A percentile compares a stretch with the other conserved stretches of the same genome.
These are phyloP conservation scores for Chionis minor DNA, from an alignment of 2,113 vertebrate species.

Conservation along the genomic window DNA sequence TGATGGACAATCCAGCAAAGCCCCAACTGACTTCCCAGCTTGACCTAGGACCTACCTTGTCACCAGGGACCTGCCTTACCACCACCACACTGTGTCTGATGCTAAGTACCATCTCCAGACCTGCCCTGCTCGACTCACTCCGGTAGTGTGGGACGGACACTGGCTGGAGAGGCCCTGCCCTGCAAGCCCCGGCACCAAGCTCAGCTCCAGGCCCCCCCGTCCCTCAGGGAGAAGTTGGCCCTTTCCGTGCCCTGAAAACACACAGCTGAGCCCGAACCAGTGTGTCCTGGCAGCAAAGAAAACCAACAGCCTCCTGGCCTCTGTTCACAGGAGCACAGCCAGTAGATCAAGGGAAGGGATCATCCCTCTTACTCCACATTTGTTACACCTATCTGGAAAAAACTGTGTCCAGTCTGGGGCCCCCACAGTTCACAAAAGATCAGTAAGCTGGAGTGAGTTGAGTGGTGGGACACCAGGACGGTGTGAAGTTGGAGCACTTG, in stretches of 20 bases:
- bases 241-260: neutral
- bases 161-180: neutral
- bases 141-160: rapidly evolving
- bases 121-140: neutral
- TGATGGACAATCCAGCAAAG: neutral
- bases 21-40: neutral
- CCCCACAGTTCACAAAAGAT: too few species aligned
- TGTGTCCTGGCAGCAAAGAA: neutral
- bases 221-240: neutral
- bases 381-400: neutral
- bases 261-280: neutral
- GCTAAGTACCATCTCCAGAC: neutral
- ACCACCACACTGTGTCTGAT: neutral
- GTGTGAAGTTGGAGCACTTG: neutral
- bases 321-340: neutral
- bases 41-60: neutral
- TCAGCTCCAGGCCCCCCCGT: neutral
- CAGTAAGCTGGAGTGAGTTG: neutral
- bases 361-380: neutral
- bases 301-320: neutral
- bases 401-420: neutral
- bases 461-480: neutral
- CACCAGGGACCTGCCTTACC: neutral
- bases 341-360: neutral
- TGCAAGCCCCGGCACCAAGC: rapidly evolving